phyloP scores from a whole-genome alignment of 2,888 invertebrate species.

The Eilema caniola region DNA sequence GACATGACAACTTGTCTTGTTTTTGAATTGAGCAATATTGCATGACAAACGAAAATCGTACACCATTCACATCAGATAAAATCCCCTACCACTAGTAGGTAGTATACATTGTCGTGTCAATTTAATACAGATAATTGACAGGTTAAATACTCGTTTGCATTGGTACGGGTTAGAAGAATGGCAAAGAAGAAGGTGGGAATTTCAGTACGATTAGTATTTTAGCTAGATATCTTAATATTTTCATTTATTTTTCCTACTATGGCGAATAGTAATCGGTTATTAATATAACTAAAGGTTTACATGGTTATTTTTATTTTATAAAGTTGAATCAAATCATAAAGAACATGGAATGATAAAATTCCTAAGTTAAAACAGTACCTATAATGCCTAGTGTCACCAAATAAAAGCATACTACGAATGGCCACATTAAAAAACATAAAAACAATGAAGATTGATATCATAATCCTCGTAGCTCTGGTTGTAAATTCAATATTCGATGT shows the following conservation, averaged over 20 bases:
- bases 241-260: no score
- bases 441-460: neutral
- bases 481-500: neutral
- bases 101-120: conserved; percentile 10
- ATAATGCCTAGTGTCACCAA: neutral
- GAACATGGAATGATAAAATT: no score
- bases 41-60: conserved; percentile 13
- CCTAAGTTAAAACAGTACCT: no score
- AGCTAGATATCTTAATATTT: no score
- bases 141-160: neutral
- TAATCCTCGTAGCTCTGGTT: neutral
- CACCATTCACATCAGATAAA: conserved; percentile 6
- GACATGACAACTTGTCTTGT: conserved; percentile 4
- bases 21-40: neutral
- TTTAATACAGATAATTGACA: neutral
- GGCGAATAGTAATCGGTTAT: no score
- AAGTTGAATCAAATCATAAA: neutral
- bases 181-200: neutral
- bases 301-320: no score
- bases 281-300: no score
- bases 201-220: neutral
- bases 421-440: neutral
- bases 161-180: neutral
- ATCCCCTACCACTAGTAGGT: neutral
- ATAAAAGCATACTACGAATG: neutral